Evolutionary conservation across 2,888 invertebrate species (phyloP).

Genomic region (Erebia aethiops): DNA sequence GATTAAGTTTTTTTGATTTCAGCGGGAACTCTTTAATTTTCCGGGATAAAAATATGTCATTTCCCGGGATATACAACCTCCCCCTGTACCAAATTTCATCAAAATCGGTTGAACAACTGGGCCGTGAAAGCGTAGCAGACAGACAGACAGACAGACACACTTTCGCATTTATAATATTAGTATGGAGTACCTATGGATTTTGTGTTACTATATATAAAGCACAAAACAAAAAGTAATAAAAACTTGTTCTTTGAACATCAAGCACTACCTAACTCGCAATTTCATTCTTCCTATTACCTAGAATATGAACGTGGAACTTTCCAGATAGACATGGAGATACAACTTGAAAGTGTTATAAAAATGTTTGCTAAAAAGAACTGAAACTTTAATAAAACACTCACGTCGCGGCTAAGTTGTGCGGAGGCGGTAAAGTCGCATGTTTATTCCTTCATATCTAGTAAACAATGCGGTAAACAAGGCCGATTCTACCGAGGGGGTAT

Average conservation of each 20-base stretch:
- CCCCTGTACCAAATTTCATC: too few species aligned
- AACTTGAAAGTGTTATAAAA: neutral
- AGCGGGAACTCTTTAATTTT: too few species aligned
- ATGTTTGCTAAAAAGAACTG: conserved; percentile 11
- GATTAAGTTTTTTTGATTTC: too few species aligned
- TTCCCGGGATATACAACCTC: too few species aligned
- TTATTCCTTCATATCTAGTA: conserved; percentile 43
- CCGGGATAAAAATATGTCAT: too few species aligned
- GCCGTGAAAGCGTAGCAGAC: too few species aligned
- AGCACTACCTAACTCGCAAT: neutral
- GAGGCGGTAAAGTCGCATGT: conserved; percentile 39
- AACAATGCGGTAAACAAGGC: conserved; percentile 43
- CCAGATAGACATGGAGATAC: neutral
- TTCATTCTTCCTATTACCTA: neutral
- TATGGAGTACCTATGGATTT: too few species aligned
- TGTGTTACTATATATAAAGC: too few species aligned
- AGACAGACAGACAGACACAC: too few species aligned
- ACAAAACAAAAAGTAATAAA: too few species aligned
- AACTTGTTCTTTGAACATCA: neutral
- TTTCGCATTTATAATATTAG: too few species aligned
- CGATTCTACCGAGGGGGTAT: conserved; percentile 37
- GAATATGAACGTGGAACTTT: neutral
- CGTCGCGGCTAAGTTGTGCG: conserved; percentile 42
- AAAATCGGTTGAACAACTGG: too few species aligned
- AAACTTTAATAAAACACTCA: conserved; percentile 42